Evolutionary conservation across 2,888 invertebrate species (phyloP).

Genomic region (Apamea sordens): DNA sequence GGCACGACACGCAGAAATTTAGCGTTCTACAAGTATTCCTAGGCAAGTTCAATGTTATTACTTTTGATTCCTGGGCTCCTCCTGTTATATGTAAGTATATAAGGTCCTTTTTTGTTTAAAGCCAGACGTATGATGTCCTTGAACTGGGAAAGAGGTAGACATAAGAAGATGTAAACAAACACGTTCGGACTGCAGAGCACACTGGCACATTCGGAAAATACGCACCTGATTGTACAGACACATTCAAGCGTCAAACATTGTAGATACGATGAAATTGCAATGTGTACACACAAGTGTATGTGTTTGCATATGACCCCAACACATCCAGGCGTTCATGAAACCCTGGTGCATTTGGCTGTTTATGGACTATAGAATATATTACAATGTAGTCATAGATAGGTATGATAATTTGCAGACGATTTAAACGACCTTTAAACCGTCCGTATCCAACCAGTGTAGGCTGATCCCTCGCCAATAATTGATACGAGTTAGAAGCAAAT

Average conservation of each 20-base stretch:
- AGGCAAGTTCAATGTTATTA: not conserved
- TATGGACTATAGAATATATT: not conserved
- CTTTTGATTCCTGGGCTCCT: not conserved
- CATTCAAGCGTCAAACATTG: not conserved
- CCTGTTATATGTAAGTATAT: no score
- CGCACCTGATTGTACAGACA: not conserved
- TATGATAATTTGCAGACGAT: not conserved
- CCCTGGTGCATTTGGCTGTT: constrained; percentile 30
- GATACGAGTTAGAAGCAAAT: not conserved
- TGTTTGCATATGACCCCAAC: not conserved
- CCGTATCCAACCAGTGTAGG: not conserved
- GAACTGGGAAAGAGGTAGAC: no score
- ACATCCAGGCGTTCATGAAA: constrained; percentile 1
- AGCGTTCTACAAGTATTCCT: no score
- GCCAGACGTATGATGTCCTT: no score
- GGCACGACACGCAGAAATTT: not conserved
- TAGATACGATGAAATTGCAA: not conserved
- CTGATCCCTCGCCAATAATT: not conserved
- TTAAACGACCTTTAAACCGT: not conserved
- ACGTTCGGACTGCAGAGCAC: not conserved
- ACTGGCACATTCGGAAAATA: not conserved
- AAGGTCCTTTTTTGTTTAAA: no score
- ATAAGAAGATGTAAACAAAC: no score
- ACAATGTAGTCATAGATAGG: not conserved
- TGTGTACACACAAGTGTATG: not conserved